These are phyloP conservation scores for Bathynomus jamesi DNA, from an alignment of 1,140 invertebrate species.

Conservation along the genomic window DNA sequence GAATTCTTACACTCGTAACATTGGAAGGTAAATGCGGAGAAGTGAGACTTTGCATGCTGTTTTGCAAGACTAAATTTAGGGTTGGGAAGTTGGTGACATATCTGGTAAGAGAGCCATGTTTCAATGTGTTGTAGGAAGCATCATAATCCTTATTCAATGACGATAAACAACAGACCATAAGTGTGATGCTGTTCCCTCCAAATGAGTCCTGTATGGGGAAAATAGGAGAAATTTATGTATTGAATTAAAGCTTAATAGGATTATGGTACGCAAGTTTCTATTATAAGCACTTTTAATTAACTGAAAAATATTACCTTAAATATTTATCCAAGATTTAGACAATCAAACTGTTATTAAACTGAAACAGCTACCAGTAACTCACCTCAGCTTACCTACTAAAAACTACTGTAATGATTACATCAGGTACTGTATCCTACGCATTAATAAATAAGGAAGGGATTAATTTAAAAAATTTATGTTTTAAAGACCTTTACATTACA, in stretches of 20 bases:
- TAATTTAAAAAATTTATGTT: no score
- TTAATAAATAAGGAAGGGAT: no score
- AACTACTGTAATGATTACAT: no score
- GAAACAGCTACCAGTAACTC: no score
- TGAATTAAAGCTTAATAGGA: neutral
- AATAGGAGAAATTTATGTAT: neutral
- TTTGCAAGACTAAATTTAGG: slow-evolving; percentile 26
- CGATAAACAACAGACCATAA: slow-evolving; percentile 34
- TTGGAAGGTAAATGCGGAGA: slow-evolving; percentile 10
- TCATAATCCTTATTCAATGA: slow-evolving; percentile 26
- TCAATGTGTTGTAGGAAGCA: slow-evolving; percentile 29
- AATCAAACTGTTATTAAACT: no score
- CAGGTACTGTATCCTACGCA: no score
- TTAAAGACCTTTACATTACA: no score
- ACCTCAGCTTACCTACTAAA: no score
- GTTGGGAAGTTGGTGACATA: slow-evolving; percentile 32
- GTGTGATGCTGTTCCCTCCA: slow-evolving; percentile 33
- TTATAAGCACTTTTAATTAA: no score
- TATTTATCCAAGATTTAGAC: no score
- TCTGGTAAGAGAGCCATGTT: slow-evolving; percentile 29
- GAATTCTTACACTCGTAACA: slow-evolving; percentile 7
- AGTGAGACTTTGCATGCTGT: slow-evolving; percentile 17
- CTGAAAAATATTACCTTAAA: no score
- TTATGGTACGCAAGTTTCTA: no score
- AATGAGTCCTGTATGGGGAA: slow-evolving; percentile 24